Evolutionary conservation across 1,140 invertebrate species (phyloP).

Genomic region (Hypsibius dujardini): DNA sequence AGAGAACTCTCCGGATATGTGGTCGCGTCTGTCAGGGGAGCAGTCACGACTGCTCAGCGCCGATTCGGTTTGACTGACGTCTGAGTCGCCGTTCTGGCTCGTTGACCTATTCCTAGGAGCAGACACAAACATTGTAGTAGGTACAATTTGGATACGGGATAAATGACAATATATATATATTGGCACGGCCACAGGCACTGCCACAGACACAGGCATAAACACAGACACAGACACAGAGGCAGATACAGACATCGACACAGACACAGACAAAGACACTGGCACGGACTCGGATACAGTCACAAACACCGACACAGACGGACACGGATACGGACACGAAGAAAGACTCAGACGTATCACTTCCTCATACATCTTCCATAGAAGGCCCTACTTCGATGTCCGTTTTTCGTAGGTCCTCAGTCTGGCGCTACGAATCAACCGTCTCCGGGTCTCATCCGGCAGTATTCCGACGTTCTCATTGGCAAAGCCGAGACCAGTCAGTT

Average conservation of each 20-base stretch:
- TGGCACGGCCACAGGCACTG: not conserved
- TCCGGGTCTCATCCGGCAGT: not conserved
- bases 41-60: too few species aligned
- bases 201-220: too few species aligned
- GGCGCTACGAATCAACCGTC: not conserved
- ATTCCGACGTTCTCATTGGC: not conserved
- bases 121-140: too few species aligned
- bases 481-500: not conserved
- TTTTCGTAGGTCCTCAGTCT: not conserved
- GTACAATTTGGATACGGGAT: not conserved
- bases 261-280: not conserved
- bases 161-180: not conserved
- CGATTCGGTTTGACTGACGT: too few species aligned
- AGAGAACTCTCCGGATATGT: too few species aligned
- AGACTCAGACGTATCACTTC: not conserved
- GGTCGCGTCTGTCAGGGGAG: too few species aligned
- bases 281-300: not conserved
- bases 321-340: not conserved
- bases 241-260: not conserved
- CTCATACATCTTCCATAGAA: not conserved
- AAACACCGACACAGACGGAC: too few species aligned
- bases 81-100: too few species aligned
- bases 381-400: not conserved
- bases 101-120: too few species aligned
- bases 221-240: not conserved